Conservation (phyloP, 2,797 vertebrate genomes). For the Clarias fuscus region DNA sequence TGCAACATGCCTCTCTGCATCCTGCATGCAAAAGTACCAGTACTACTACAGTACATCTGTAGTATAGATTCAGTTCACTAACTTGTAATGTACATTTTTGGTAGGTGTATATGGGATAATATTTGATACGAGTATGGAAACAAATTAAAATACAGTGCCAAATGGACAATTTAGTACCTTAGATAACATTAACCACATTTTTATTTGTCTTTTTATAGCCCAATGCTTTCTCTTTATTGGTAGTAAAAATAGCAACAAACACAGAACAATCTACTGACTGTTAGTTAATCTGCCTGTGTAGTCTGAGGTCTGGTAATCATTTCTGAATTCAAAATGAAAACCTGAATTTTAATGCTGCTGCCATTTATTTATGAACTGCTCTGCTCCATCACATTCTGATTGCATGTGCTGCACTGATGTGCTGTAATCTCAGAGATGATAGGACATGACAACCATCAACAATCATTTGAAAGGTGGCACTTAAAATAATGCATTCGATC, state of each 20-base stretch:
- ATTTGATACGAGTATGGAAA: background rate
- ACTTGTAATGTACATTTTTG: background rate
- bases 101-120: background rate
- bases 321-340: slow-evolving; percentile 39
- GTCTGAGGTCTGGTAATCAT: slow-evolving; percentile 33
- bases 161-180: background rate
- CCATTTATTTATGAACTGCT: slow-evolving; percentile 36
- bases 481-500: background rate
- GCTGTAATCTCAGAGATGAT: background rate
- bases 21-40: background rate
- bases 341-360: slow-evolving; percentile 44
- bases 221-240: background rate
- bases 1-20: background rate
- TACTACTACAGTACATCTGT: background rate
- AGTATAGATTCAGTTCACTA: background rate
- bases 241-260: background rate
- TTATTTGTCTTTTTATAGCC: background rate
- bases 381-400: slow-evolving; percentile 43
- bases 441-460: background rate
- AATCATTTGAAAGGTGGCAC: background rate
- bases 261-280: slow-evolving; percentile 42
- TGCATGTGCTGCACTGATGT: slow-evolving; percentile 3
- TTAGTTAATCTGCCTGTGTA: slow-evolving; percentile 28
- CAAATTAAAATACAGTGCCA: background rate
- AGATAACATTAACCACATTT: background rate